Conservation (phyloP, 2,113 vertebrate genomes). For the Toxotes chatareus region DNA sequence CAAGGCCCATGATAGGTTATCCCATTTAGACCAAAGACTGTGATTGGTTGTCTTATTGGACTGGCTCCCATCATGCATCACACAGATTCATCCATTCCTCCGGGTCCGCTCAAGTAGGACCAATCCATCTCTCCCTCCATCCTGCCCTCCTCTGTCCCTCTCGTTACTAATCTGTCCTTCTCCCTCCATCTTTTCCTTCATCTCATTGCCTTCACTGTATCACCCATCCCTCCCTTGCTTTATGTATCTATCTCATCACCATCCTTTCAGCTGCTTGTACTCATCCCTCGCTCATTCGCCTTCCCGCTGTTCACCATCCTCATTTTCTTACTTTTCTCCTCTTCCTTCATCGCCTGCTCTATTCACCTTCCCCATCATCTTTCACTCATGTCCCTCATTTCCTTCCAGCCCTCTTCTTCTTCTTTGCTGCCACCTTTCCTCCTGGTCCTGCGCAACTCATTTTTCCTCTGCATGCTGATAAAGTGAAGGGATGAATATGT, state of each 20-base stretch:
- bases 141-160: constrained; percentile 48
- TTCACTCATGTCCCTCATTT: constrained; percentile 44
- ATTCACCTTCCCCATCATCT: constrained; percentile 37
- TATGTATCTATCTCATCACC: constrained; percentile 59
- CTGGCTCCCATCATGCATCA: constrained; percentile 74
- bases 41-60: constrained; percentile 73
- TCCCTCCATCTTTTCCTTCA: constrained; percentile 53
- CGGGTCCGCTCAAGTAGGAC: constrained; percentile 56
- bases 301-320: constrained; percentile 10
- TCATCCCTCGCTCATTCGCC: constrained; percentile 25
- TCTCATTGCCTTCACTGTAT: constrained; percentile 51
- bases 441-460: constrained; percentile 25
- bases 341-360: constrained; percentile 15
- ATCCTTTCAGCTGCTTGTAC: constrained; percentile 36
- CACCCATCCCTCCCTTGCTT: constrained; percentile 32
- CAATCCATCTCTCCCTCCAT: constrained; percentile 67
- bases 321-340: constrained; percentile 48
- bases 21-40: constrained; percentile 71
- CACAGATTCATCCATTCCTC: constrained; percentile 65
- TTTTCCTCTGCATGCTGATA: constrained; percentile 63
- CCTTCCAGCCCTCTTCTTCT: constrained; percentile 1
- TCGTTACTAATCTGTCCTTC: constrained; percentile 55
- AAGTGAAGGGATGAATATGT: constrained; percentile 64
- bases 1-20: constrained; percentile 72
- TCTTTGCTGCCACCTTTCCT: constrained; percentile 14